Percentiles rank a stretch among this genome's conserved stretches.
phyloP scores from a whole-genome alignment of 2,888 invertebrate genomes.

The Coremacera marginata region DNA sequence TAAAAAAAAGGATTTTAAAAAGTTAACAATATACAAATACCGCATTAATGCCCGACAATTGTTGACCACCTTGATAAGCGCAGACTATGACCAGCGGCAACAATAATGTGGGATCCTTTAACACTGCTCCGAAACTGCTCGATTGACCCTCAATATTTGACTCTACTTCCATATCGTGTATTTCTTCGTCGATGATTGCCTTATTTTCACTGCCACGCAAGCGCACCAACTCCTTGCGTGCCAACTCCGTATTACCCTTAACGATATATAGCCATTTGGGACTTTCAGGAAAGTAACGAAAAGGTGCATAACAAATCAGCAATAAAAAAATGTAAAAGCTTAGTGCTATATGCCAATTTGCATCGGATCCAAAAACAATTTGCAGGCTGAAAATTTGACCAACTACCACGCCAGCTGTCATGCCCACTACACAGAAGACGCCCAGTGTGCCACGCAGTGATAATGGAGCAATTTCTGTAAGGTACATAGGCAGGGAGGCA shows the following conservation, averaged over 20 bases:
- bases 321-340: constrained; percentile 80
- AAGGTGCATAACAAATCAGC: constrained; percentile 74
- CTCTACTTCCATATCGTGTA: constrained; percentile 73
- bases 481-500: constrained; percentile 90
- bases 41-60: constrained; percentile 91
- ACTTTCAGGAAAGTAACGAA: constrained; percentile 85
- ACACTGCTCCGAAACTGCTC: constrained; percentile 75
- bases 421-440: constrained; percentile 75
- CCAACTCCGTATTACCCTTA: constrained; percentile 75
- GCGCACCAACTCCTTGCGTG: constrained; percentile 75
- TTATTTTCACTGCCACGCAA: constrained; percentile 73
- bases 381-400: constrained; percentile 65
- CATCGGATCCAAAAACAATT: constrained; percentile 71
- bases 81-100: constrained; percentile 83
- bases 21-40: constrained; percentile 70
- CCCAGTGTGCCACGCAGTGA: constrained; percentile 85
- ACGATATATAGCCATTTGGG: constrained; percentile 87
- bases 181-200: constrained; percentile 73
- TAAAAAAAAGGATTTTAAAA: background rate
- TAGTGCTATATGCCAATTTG: constrained; percentile 82
- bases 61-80: constrained; percentile 82
- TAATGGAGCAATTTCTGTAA: constrained; percentile 86
- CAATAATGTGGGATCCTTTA: constrained; percentile 72
- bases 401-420: constrained; percentile 67
- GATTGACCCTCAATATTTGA: constrained; percentile 61